Conservation (phyloP, 1,140 invertebrate genomes). For the Steinernema khuongi region DNA sequence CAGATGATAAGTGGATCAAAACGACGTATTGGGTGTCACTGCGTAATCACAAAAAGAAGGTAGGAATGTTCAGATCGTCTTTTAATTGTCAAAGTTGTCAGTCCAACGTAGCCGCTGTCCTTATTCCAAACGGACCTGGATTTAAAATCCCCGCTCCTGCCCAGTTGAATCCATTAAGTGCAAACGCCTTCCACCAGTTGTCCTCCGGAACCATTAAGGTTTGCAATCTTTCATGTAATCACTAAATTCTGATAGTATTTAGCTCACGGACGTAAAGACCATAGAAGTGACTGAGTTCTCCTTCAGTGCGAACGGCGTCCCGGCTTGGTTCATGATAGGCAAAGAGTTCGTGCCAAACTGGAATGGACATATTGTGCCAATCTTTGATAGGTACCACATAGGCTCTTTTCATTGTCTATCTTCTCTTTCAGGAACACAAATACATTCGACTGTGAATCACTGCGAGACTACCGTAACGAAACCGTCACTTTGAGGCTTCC, state of each 20-base stretch:
- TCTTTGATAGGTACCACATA: constrained; percentile 51
- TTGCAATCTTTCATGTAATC: not conserved
- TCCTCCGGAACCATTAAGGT: constrained; percentile 47
- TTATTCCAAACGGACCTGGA: constrained; percentile 44
- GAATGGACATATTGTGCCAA: constrained; percentile 52
- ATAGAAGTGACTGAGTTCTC: constrained; percentile 50
- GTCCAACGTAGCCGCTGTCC: constrained; percentile 35
- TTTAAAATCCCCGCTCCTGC: constrained; percentile 47
- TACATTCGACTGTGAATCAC: constrained; percentile 52
- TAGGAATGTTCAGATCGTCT: not conserved
- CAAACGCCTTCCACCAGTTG: constrained; percentile 43
- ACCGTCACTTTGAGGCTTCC: constrained; percentile 48
- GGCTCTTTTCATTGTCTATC: not conserved
- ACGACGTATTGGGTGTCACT: constrained; percentile 51
- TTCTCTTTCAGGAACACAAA: constrained; percentile 9
- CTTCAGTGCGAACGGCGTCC: constrained; percentile 38
- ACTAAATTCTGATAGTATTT: constrained; percentile 17
- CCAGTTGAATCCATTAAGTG: constrained; percentile 37
- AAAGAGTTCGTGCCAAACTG: constrained; percentile 53
- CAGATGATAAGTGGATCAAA: constrained; percentile 40
- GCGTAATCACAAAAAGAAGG: constrained; percentile 44
- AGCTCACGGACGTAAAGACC: constrained; percentile 55
- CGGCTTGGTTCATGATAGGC: constrained; percentile 56
- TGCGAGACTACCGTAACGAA: constrained; percentile 52
- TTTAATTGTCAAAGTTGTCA: constrained; percentile 5